Base-by-base conservation (phyloP, 2,888 invertebrate genomes). In the Oscheius onirici region DNA sequence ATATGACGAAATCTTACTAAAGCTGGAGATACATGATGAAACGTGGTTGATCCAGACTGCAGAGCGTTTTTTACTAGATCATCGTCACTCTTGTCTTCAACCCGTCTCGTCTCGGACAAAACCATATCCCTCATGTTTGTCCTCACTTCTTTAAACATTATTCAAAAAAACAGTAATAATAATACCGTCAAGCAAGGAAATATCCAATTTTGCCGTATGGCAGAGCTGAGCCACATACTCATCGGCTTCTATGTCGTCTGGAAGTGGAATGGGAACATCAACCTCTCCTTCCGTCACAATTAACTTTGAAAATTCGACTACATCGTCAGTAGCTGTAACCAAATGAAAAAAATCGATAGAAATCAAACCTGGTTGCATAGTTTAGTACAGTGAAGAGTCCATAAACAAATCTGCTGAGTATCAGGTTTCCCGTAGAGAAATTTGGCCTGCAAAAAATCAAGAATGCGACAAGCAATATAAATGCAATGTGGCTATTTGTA, bases 171-270 rank as follows among this genome's bases (percentile, higher is more conserved):
- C 11, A 40, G 22, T 10, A 63, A 43, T 3, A 61, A 49, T 2
- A 5, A 2, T 40, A 66, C 66, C 43, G 22, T 52, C 49, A 6
- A 63, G 28, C 10, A 49, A 26, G 24, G 46, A 63, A 5, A 63
- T 63, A 26, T 63, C 63, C 3, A 28, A 3, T 24, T 63, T 63
- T n/a, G 26, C 17, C 11, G 10, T 26, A 13, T 10, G 11, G n/a
- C n/a, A 63, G 10, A 63, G 24, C 46, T 72, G 72, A n/a, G 75
- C 67, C 2, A 72, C 46, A 46, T 68, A 79, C 28, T 79, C 79
- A 0, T 75, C 73, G 3, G 73, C 6, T 51, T 61, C 70, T 3
- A 72, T 70, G 43, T 75, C 71, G 28, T 74, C 60, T 5, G 78
- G 78, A 11, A 76, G 44, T 0, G 78, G 78, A 54, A 78, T 72